phyloP scores from a whole-genome alignment of 2,113 vertebrate species.

The Syngnathoides biaculeatus region DNA sequence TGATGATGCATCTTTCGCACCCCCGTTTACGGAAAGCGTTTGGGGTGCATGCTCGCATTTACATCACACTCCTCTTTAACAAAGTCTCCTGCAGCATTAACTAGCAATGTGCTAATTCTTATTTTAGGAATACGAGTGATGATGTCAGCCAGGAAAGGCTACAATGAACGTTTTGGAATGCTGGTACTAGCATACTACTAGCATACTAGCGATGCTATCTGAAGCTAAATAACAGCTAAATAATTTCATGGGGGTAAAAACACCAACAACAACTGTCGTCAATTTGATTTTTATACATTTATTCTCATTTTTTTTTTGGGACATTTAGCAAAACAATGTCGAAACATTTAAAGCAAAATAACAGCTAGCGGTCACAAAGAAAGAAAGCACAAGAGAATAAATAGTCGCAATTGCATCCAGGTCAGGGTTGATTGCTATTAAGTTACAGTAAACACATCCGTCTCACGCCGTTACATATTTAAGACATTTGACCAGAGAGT shows the following conservation, averaged over 20 bases:
- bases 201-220: too few relatives aligned
- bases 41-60: too few relatives aligned
- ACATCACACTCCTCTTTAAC: too few relatives aligned
- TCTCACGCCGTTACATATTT: conserved; percentile 33
- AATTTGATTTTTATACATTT: conserved; percentile 70
- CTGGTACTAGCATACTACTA: too few relatives aligned
- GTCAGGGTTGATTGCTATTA: conserved; percentile 2
- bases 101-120: too few relatives aligned
- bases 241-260: not conserved
- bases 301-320: conserved; percentile 76
- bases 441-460: not conserved
- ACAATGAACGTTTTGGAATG: not conserved
- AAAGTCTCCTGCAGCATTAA: too few relatives aligned
- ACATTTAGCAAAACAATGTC: conserved; percentile 92
- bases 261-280: conserved; percentile 19
- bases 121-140: too few relatives aligned
- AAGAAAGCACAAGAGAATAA: conserved; percentile 69
- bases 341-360: conserved; percentile 86
- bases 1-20: too few relatives aligned
- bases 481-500: conserved; percentile 69
- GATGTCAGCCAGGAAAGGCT: too few relatives aligned
- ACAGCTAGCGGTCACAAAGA: conserved; percentile 88
- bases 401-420: conserved; percentile 85
- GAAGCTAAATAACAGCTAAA: too few relatives aligned
- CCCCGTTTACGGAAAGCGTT: too few relatives aligned